Conservation (phyloP, 1,140 invertebrate species). For the Cyphomyrmex costatus region DNA sequence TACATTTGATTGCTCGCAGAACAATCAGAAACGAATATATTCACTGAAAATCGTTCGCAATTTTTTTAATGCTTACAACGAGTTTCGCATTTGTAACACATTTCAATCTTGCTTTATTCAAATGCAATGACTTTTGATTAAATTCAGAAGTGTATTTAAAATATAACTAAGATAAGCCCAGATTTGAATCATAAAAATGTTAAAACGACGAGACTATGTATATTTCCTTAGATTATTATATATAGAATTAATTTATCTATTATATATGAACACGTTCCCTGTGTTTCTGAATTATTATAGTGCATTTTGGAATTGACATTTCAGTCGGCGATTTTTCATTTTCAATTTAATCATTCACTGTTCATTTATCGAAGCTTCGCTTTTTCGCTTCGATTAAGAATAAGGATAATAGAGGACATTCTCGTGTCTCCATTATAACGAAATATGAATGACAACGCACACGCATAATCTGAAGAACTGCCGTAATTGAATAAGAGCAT, state of each 20-base stretch:
- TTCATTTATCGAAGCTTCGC: neutral
- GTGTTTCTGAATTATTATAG: neutral
- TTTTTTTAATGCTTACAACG: conserved; percentile 6
- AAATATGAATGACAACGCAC: conserved; percentile 24
- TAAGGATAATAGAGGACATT: conserved; percentile 11
- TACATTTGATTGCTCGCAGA: conserved; percentile 14
- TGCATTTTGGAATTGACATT: conserved; percentile 21
- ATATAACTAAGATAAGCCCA: neutral
- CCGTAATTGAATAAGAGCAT: conserved; percentile 35
- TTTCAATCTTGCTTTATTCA: neutral
- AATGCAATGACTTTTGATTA: conserved; percentile 16
- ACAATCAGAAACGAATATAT: conserved; percentile 35
- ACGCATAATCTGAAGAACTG: conserved; percentile 44
- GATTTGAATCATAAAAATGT: neutral
- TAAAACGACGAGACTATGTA: neutral
- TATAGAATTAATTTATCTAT: conserved; percentile 18
- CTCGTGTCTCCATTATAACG: conserved; percentile 7
- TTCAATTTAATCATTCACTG: conserved; percentile 22
- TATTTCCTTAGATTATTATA: conserved; percentile 11
- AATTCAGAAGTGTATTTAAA: neutral
- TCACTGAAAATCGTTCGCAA: conserved; percentile 25
- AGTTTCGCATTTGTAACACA: conserved; percentile 18
- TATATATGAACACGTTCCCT: neutral
- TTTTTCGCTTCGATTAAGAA: neutral
- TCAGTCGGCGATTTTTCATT: neutral